These are phyloP conservation scores for Seriola quinqueradiata DNA, from an alignment of 2,113 vertebrate genomes.

Conservation along the genomic window DNA sequence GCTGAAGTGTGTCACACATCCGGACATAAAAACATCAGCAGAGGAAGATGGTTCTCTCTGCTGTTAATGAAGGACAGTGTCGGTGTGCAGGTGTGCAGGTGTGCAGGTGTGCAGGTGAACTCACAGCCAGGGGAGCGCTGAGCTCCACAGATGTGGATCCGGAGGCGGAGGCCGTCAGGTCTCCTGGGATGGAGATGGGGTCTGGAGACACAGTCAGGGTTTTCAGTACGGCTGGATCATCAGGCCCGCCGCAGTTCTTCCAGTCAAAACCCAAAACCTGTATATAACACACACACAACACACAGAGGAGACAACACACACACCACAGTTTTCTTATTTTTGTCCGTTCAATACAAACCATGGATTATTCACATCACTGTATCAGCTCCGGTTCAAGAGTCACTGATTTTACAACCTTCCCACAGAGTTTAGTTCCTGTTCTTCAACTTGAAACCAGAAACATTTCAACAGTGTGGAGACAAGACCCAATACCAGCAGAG, in stretches of 20 bases:
- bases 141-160: slow-evolving; percentile 75
- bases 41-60: too few relatives aligned
- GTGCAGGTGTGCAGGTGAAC: slow-evolving; percentile 8
- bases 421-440: too few relatives aligned
- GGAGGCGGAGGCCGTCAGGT: slow-evolving; percentile 73
- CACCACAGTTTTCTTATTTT: background rate
- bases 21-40: too few relatives aligned
- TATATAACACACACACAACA: background rate
- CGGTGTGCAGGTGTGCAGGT: too few relatives aligned
- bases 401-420: too few relatives aligned
- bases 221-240: slow-evolving; percentile 77
- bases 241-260: slow-evolving; percentile 81
- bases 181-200: slow-evolving; percentile 82
- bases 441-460: too few relatives aligned
- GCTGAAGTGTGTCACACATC: background rate
- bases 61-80: too few relatives aligned
- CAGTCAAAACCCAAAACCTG: slow-evolving; percentile 79
- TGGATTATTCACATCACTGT: too few relatives aligned
- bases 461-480: too few relatives aligned
- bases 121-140: slow-evolving; percentile 76
- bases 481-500: too few relatives aligned
- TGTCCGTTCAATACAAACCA: too few relatives aligned
- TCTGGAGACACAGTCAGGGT: slow-evolving; percentile 78
- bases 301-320: background rate
- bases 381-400: too few relatives aligned